phyloP scores from a whole-genome alignment of 2,888 invertebrate species.

The Cantharis rufa region DNA sequence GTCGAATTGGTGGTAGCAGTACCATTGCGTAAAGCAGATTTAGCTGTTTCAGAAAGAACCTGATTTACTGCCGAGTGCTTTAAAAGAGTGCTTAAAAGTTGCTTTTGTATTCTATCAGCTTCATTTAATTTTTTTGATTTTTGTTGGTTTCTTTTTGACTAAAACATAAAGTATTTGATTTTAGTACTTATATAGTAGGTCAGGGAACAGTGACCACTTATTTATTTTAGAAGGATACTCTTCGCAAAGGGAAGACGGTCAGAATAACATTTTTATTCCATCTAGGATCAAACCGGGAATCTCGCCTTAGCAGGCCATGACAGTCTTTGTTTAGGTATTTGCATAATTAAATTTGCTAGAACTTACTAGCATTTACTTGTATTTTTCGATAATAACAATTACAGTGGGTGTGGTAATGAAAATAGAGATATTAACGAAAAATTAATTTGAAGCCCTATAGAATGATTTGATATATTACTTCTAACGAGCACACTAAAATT shows the following conservation, averaged over 20 bases:
- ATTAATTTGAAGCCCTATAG: not conserved
- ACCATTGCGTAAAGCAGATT: constrained; percentile 54
- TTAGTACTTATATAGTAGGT: not conserved
- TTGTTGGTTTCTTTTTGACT: constrained; percentile 77
- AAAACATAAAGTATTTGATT: constrained; percentile 38
- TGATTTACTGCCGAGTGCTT: constrained; percentile 79
- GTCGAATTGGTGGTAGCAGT: constrained; percentile 16
- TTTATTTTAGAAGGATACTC: no score
- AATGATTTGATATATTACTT: not conserved
- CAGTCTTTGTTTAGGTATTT: no score
- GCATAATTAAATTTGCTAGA: no score
- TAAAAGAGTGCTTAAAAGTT: constrained; percentile 72
- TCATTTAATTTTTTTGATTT: constrained; percentile 72
- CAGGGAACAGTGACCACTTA: no score
- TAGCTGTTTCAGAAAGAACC: constrained; percentile 62
- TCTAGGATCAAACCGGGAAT: no score
- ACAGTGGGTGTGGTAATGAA: no score
- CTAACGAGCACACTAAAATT: not conserved
- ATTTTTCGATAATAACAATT: no score
- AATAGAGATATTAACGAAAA: not conserved
- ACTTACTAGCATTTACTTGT: no score
- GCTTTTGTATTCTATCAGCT: constrained; percentile 73
- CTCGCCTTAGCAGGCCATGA: no score
- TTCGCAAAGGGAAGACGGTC: no score
- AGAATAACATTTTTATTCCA: no score